phyloP scores from a whole-genome alignment of 2,888 invertebrate species.

The Xestia sexstrigata region DNA sequence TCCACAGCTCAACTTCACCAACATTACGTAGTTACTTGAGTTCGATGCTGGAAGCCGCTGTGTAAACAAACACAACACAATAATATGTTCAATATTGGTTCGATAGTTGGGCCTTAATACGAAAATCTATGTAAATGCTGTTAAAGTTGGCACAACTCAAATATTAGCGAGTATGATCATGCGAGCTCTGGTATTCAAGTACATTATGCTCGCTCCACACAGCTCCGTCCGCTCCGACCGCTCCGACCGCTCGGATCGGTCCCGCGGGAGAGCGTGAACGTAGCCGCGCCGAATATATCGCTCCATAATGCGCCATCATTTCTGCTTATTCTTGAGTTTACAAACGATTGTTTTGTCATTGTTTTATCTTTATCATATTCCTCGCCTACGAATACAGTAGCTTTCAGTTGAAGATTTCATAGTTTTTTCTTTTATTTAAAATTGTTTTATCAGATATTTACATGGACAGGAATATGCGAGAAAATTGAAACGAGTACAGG shows the following conservation, averaged over 20 bases:
- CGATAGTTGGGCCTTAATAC: conserved; percentile 56
- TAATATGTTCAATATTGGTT: conserved; percentile 52
- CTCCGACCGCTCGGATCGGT: conserved; percentile 9
- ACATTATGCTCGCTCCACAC: conserved; percentile 4
- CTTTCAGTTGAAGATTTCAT: neutral
- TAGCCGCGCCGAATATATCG: conserved; percentile 1
- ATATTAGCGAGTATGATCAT: conserved; percentile 62
- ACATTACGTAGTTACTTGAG: conserved; percentile 11
- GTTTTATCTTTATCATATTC: neutral
- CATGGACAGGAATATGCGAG: neutral
- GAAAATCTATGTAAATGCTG: conserved; percentile 68
- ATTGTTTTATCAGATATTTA: neutral
- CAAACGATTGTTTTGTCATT: neutral
- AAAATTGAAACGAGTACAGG: neutral
- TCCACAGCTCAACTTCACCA: neutral
- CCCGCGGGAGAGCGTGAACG: conserved; percentile 14
- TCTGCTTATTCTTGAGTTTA: conserved; percentile 8
- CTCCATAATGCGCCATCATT: conserved; percentile 16
- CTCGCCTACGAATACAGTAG: too few relatives aligned
- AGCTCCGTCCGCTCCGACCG: neutral
- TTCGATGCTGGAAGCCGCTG: conserved; percentile 1
- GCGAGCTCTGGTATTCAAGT: conserved; percentile 10
- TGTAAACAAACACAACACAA: conserved; percentile 9
- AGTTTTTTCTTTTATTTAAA: neutral
- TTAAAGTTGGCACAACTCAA: conserved; percentile 61